Evolutionary conservation across 2,113 vertebrate species (phyloP).

Genomic region (Atrichornis clamosus): DNA sequence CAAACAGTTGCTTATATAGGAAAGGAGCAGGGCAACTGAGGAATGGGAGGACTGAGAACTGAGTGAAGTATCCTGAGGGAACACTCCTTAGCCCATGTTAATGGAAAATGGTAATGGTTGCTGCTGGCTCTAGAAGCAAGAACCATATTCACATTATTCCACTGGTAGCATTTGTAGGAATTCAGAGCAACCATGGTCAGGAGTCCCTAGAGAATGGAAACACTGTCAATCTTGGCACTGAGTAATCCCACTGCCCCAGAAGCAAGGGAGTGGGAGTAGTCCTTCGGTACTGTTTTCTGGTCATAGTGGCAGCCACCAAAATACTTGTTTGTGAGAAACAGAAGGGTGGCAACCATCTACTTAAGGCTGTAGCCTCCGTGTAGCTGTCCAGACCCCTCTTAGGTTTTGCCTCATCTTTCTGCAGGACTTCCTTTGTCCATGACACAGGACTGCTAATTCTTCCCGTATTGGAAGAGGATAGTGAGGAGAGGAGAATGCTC

Average conservation of each 20-base stretch:
- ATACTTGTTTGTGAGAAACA: not conserved
- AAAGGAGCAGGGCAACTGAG: not conserved
- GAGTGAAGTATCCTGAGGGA: not conserved
- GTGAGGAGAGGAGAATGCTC: not conserved
- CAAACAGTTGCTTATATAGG: not conserved
- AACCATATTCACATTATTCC: not conserved
- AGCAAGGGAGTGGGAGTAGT: not conserved
- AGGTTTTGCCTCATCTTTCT: not conserved
- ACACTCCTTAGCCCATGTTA: not conserved
- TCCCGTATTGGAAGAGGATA: not conserved
- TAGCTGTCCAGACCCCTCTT: not conserved
- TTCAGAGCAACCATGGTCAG: not conserved
- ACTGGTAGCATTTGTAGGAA: not conserved
- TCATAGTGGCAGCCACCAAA: not conserved
- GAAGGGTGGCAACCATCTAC: not conserved
- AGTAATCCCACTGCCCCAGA: not conserved
- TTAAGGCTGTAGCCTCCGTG: not conserved
- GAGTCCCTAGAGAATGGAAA: not conserved
- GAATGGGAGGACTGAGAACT: not conserved
- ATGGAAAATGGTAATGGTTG: not conserved
- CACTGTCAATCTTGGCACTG: not conserved
- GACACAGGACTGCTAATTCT: not conserved
- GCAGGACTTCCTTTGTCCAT: not conserved
- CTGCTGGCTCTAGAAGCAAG: not conserved
- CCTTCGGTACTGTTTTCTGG: not conserved